Evolutionary conservation across 1,140 invertebrate species (phyloP).

Genomic region (Hesperophylax magnus): DNA sequence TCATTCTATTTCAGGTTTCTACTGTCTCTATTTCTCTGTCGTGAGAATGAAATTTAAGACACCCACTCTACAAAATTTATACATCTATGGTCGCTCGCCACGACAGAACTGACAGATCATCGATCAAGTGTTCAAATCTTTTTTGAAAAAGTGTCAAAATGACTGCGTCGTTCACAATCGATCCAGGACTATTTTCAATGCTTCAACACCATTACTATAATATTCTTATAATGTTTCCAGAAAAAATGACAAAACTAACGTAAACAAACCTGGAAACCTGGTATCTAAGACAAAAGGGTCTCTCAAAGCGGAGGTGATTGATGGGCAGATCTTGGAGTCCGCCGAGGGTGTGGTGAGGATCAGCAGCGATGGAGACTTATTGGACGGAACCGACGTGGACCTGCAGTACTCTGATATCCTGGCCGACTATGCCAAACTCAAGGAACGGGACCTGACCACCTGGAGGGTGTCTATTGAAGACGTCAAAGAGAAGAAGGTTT

Average conservation of each 20-base stretch:
- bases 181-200: no score
- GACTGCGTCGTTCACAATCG: no score
- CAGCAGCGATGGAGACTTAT: conserved; percentile 54
- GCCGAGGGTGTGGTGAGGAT: conserved; percentile 55
- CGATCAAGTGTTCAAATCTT: no score
- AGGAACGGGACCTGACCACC: conserved; percentile 63
- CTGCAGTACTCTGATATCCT: conserved; percentile 65
- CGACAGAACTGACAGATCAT: no score
- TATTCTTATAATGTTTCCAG: conserved; percentile 56
- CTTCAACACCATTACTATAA: no score
- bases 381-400: conserved; percentile 63
- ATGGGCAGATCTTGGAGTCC: conserved; percentile 64
- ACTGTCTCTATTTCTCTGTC: no score
- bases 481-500: conserved; percentile 64
- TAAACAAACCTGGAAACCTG: conserved; percentile 59
- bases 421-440: conserved; percentile 61
- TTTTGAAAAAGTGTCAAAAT: no score
- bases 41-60: no score
- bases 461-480: conserved; percentile 67
- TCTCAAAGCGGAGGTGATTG: conserved; percentile 60
- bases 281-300: conserved; percentile 62
- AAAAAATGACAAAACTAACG: conserved; percentile 61
- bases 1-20: no score
- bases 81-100: no score
- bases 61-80: no score